Base-by-base conservation (phyloP, 2,113 vertebrate species). In the Setophaga petechia region DNA sequence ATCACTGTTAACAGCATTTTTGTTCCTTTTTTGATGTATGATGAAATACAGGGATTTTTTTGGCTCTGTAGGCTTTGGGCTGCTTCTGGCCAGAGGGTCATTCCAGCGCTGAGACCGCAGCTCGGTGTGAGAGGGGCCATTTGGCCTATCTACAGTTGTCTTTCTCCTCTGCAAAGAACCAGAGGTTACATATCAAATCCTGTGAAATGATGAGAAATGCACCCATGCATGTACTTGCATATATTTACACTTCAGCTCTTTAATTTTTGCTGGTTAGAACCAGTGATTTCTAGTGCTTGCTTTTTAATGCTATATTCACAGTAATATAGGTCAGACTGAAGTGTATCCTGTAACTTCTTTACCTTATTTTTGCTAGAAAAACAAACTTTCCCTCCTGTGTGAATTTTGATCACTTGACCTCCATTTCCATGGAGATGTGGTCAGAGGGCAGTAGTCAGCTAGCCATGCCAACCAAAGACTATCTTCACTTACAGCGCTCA, bases 361-460 rank as follows among this genome's bases (percentile, higher is more conserved):
- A 86, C 66, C 72, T 58, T 78, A 62, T 62, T 95, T 91, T 84
- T 90, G 9, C 69, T 46, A 80, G 63, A 62, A 84, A 85, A 89
- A 69, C 46, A 91, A 89, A 92, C 87, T 81, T 94, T 66, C 43
- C 15, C 25, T 96, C 25, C 28, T 72, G 19, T 89, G 19, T 77
- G 68, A 89, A 63, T 77, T 93, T 92, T 81, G 79, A 75, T 93
- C 43, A 30, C 37, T 91, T 96, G 80, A 84, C 69, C 77, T 94
- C 72, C 41, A 72, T 93, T 93, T 94, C 87, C 82, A 69, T 87
- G 90, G 87, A 84, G 87, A 87, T 94, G n/a, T n/a, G 71, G 69
- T 94, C 80, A 85, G 84, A 93, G 68, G 41, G 43, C 57, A 81
- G 22, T 37, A 74, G 78, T 94, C 52, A 84, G 46, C 54, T 67